Percentiles rank a stretch among this genome's conserved stretches.
Evolutionary conservation across 2,797 vertebrate species (phyloP).

Genomic region (Anisognathus igniventris): DNA sequence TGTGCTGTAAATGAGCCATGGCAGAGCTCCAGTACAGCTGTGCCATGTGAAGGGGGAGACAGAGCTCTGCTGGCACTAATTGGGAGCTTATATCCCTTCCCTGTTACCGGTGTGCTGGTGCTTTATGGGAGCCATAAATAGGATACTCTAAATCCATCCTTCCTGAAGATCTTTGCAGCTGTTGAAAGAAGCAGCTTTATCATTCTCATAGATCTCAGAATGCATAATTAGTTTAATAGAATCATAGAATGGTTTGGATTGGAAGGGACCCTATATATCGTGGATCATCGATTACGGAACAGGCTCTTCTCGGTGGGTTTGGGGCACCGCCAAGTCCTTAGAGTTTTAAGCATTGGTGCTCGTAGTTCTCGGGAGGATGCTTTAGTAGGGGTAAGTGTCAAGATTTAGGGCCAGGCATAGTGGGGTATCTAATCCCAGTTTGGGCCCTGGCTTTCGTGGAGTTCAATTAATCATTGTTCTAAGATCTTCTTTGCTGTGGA

Average conservation of each 20-base stretch:
- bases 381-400: too few species aligned
- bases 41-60: fast-evolving
- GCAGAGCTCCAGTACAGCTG: not conserved
- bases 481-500: too few species aligned
- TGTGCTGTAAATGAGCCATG: not conserved
- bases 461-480: too few species aligned
- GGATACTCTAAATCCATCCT: not conserved
- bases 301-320: too few species aligned
- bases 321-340: too few species aligned
- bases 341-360: too few species aligned
- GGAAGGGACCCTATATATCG: not conserved
- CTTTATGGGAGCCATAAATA: not conserved
- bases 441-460: too few species aligned
- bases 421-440: too few species aligned
- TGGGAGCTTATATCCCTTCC: not conserved
- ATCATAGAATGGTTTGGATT: not conserved
- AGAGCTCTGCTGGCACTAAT: not conserved
- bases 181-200: not conserved
- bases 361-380: too few species aligned
- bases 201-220: not conserved
- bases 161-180: not conserved
- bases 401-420: too few species aligned
- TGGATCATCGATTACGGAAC: too few species aligned
- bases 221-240: not conserved
- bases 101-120: not conserved